These are phyloP conservation scores for Phyllotreta striolata DNA, from an alignment of 2,888 invertebrate genomes.

Conservation along the genomic window DNA sequence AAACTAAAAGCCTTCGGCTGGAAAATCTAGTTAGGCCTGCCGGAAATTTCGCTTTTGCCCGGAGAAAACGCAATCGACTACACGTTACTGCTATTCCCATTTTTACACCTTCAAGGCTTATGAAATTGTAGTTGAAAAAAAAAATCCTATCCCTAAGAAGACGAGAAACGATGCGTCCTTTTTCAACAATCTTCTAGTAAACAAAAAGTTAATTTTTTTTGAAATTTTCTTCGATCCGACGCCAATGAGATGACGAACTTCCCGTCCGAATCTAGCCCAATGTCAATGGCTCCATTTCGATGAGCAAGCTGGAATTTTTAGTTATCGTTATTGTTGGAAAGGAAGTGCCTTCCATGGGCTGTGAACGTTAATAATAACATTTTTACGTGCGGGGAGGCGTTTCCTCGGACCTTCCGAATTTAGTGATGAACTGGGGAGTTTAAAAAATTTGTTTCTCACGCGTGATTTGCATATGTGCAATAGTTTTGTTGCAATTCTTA, in stretches of 20 bases:
- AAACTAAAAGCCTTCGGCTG: constrained; percentile 1
- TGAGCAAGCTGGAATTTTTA: constrained; percentile 3
- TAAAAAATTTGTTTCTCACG: not conserved
- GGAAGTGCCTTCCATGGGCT: constrained; percentile 5
- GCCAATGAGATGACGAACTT: not conserved
- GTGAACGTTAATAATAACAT: not conserved
- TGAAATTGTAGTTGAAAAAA: too few species aligned
- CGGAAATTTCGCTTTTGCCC: constrained; percentile 15
- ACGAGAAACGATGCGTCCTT: too few species aligned
- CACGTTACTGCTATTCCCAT: too few species aligned
- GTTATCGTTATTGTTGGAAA: not conserved
- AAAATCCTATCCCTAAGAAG: too few species aligned
- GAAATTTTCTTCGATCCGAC: too few species aligned
- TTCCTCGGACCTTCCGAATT: constrained; percentile 7
- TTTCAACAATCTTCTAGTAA: too few species aligned
- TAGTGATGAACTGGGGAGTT: not conserved
- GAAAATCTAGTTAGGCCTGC: constrained; percentile 15
- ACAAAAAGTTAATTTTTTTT: too few species aligned
- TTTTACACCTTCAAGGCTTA: too few species aligned
- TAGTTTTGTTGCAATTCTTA: not conserved
- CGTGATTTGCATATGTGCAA: not conserved
- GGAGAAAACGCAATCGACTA: not conserved
- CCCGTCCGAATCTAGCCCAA: constrained; percentile 9
- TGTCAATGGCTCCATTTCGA: constrained; percentile 1
- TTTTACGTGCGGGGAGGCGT: not conserved